These are phyloP conservation scores for Microdon myrmicae DNA, from an alignment of 2,888 invertebrate species.

Conservation along the genomic window DNA sequence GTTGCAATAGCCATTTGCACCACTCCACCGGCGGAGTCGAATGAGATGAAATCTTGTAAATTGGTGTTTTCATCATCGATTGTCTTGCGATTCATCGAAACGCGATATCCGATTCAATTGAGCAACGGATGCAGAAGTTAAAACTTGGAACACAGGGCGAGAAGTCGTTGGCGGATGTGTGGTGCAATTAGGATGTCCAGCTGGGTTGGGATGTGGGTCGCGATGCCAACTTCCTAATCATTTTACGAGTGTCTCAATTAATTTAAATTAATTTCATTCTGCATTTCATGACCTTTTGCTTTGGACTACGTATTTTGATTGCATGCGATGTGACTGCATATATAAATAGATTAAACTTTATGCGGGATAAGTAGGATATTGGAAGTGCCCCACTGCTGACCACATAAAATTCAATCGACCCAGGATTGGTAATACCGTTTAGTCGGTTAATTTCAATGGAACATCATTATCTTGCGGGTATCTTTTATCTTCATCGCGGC, in stretches of 20 bases:
- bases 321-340: too few relatives aligned
- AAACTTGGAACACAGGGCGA: not conserved
- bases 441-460: slow-evolving; percentile 43
- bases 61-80: too few relatives aligned
- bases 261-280: slow-evolving; percentile 35
- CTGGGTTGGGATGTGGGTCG: slow-evolving; percentile 5
- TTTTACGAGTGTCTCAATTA: slow-evolving; percentile 14
- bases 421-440: slow-evolving; percentile 45
- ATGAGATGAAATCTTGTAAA: too few relatives aligned
- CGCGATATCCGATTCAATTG: slow-evolving; percentile 8
- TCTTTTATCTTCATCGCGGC: slow-evolving; percentile 16
- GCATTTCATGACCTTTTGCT: slow-evolving; percentile 28
- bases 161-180: too few relatives aligned
- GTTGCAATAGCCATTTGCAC: too few relatives aligned
- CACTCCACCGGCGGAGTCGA: too few relatives aligned
- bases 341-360: too few relatives aligned
- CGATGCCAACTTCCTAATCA: slow-evolving; percentile 14
- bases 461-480: slow-evolving; percentile 30
- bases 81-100: slow-evolving; percentile 4
- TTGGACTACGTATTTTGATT: slow-evolving; percentile 2
- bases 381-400: too few relatives aligned
- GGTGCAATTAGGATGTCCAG: too few relatives aligned
- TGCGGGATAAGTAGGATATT: too few relatives aligned
- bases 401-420: slow-evolving; percentile 31
- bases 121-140: slow-evolving; percentile 1